Evolutionary conservation across 2,797 vertebrate genomes (phyloP).

Genomic region (Pristis pectinata): DNA sequence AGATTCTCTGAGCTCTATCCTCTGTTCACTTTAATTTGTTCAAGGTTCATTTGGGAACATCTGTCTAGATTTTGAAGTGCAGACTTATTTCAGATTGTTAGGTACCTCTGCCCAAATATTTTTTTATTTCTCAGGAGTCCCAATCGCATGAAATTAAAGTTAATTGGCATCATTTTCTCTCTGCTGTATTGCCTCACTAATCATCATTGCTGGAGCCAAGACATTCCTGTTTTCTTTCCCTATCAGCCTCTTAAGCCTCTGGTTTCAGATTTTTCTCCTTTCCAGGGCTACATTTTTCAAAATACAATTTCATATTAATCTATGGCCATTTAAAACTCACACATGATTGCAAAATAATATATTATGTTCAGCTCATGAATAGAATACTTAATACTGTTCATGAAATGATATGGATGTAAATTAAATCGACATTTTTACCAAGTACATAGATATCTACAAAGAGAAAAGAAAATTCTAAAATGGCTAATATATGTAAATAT

Average conservation of each 20-base stretch:
- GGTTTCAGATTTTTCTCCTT: neutral
- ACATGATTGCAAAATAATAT: constrained; percentile 23
- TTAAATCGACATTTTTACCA: neutral
- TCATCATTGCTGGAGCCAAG: neutral
- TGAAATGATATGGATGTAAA: neutral
- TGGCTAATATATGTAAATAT: neutral
- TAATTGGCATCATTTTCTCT: neutral
- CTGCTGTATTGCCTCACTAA: neutral
- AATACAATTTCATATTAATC: neutral
- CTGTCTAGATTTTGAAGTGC: neutral
- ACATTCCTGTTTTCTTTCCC: neutral
- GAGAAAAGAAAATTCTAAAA: neutral
- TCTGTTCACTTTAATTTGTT: neutral
- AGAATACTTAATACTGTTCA: neutral
- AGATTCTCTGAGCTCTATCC: neutral
- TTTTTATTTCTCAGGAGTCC: neutral
- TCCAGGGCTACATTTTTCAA: neutral
- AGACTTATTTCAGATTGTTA: neutral
- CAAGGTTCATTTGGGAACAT: neutral
- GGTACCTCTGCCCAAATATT: neutral
- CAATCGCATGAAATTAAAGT: neutral
- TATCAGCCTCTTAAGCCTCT: neutral
- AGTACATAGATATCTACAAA: neutral
- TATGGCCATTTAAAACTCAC: neutral
- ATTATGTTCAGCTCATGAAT: neutral